Evolutionary conservation across 1,140 invertebrate species (phyloP).

Genomic region (Acromyrmex heyeri): DNA sequence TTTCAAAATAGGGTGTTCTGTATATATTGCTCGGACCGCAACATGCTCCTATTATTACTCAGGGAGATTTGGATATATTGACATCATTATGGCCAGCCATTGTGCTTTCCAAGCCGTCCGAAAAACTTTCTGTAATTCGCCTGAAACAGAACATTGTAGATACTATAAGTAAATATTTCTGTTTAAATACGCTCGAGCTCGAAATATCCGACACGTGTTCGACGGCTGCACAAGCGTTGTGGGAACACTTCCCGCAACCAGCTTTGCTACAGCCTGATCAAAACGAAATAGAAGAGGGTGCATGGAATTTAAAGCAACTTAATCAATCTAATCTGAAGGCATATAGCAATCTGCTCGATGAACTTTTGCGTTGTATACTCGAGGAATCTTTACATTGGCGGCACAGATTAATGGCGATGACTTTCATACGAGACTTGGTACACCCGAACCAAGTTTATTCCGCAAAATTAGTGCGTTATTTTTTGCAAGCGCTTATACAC

Average conservation of each 20-base stretch:
- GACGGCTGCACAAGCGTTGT: conserved; percentile 85
- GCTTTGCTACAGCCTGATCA: conserved; percentile 69
- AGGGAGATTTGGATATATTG: conserved; percentile 92
- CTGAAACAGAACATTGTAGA: conserved; percentile 90
- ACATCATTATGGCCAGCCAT: conserved; percentile 92
- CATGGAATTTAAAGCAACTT: conserved; percentile 80
- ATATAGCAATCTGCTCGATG: conserved; percentile 89
- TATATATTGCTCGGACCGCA: conserved; percentile 92
- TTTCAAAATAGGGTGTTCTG: conserved; percentile 89
- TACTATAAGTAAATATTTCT: conserved; percentile 86
- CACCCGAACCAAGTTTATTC: conserved; percentile 91
- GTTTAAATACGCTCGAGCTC: conserved; percentile 88
- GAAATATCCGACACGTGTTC: conserved; percentile 87
- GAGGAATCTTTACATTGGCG: conserved; percentile 93
- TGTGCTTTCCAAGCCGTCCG: conserved; percentile 91
- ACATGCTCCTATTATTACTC: conserved; percentile 88
- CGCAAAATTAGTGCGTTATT: conserved; percentile 89
- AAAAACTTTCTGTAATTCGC: conserved; percentile 93
- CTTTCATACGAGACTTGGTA: conserved; percentile 90
- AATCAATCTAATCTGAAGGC: conserved; percentile 86
- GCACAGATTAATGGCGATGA: conserved; percentile 91
- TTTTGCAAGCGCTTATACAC: conserved; percentile 90
- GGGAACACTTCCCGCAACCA: conserved; percentile 79
- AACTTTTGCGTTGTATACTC: conserved; percentile 89
- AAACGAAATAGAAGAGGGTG: conserved; percentile 83